A percentile compares a stretch with the other conserved stretches of the same genome.
phyloP scores from a whole-genome alignment of 2,888 invertebrate species.

The Dichetophora obliterata region DNA sequence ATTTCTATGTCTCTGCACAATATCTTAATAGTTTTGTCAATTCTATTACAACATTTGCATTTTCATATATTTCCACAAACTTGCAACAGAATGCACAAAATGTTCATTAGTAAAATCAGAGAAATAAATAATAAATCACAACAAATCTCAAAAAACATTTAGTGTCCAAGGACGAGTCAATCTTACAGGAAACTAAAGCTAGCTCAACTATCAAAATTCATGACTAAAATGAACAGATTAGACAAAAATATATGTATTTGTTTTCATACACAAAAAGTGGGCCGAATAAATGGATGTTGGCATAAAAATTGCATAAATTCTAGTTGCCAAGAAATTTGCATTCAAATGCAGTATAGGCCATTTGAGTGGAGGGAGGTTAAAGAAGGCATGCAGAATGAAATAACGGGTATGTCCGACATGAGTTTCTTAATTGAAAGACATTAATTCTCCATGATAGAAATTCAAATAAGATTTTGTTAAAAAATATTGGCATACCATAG shows the following conservation, averaged over 20 bases:
- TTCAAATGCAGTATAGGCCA: not conserved
- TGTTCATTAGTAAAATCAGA: not conserved
- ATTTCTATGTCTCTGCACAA: no score
- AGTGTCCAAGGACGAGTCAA: not conserved
- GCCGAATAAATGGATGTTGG: not conserved
- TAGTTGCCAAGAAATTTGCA: not conserved
- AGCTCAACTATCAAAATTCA: no score
- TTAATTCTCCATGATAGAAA: not conserved
- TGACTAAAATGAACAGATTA: no score
- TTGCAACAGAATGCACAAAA: not conserved
- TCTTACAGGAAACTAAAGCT: not conserved
- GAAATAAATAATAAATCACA: constrained; percentile 19
- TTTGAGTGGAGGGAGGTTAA: not conserved
- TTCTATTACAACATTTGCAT: no score
- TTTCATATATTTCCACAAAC: not conserved
- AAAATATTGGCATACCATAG: not conserved
- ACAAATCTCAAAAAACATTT: not conserved
- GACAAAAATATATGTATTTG: no score
- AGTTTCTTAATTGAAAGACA: constrained; percentile 14
- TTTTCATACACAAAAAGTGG: not conserved
- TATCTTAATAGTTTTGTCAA: no score
- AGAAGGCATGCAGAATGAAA: no score
- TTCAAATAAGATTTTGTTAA: not conserved
- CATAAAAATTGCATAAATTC: constrained; percentile 32
- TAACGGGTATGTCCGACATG: not conserved